Evolutionary conservation across 2,797 vertebrate genomes (phyloP).

Genomic region (Mionectes olivaceus): DNA sequence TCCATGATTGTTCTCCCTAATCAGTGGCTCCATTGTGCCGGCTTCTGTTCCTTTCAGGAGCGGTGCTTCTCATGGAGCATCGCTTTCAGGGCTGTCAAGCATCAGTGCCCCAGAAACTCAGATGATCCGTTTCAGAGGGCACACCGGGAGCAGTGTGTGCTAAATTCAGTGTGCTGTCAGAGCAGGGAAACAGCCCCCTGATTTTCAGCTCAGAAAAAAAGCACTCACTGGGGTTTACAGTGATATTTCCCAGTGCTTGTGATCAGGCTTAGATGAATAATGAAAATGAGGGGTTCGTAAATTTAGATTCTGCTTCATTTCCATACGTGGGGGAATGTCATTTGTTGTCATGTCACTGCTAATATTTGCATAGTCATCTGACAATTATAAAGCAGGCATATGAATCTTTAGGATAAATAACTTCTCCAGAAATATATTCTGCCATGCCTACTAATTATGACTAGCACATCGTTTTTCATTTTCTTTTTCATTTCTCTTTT

Average conservation of each 20-base stretch:
- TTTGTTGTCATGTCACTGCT: constrained; percentile 46
- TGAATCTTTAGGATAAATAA: constrained; percentile 27
- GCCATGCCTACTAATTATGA: constrained; percentile 18
- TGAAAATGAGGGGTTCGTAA: not conserved
- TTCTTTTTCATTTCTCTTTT: constrained; percentile 10
- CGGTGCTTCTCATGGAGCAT: not conserved
- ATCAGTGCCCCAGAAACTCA: not conserved
- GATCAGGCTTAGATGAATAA: constrained; percentile 21
- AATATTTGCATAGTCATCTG: constrained; percentile 52
- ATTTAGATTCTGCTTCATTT: constrained; percentile 33
- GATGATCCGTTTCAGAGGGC: not conserved
- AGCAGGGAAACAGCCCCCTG: not conserved
- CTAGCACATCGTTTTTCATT: not conserved
- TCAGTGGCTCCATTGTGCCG: constrained; percentile 52
- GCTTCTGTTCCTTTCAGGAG: not conserved
- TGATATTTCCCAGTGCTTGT: constrained; percentile 17
- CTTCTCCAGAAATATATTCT: not conserved
- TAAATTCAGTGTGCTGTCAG: not conserved
- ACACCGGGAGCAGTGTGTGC: not conserved
- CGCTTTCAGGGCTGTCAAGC: not conserved
- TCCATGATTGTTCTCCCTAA: constrained; percentile 48
- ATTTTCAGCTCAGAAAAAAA: not conserved
- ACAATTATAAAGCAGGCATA: not conserved
- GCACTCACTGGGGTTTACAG: constrained; percentile 1
- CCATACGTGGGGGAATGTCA: not conserved